Evolutionary conservation across 2,888 invertebrate species (phyloP).

Genomic region (Stenichneumon culpator): DNA sequence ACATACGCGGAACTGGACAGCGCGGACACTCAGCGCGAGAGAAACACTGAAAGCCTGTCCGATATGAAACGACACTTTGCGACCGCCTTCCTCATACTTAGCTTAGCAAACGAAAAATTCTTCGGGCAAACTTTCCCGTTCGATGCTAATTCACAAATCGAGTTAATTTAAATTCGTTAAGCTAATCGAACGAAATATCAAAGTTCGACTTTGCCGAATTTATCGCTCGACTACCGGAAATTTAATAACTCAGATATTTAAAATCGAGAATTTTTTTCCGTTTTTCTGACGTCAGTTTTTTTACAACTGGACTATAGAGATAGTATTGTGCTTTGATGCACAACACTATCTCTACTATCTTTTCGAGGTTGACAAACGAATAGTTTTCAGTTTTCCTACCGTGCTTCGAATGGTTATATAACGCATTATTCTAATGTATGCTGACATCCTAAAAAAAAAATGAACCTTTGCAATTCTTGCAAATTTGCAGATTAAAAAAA

Average conservation of each 20-base stretch:
- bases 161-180: not conserved
- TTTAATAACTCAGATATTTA: not conserved
- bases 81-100: slow-evolving; percentile 4
- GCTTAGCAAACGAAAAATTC: not conserved
- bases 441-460: too few species aligned
- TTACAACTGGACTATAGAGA: too few species aligned
- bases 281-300: too few species aligned
- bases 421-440: too few species aligned
- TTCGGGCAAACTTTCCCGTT: not conserved
- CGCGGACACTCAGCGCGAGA: not conserved
- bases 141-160: not conserved
- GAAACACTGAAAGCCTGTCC: slow-evolving; percentile 10
- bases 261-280: not conserved
- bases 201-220: not conserved
- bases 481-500: too few species aligned
- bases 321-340: too few species aligned
- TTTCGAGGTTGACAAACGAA: too few species aligned
- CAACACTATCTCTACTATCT: too few species aligned
- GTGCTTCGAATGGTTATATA: too few species aligned
- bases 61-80: slow-evolving; percentile 21
- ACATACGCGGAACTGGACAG: slow-evolving; percentile 18
- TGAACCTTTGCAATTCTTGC: too few species aligned
- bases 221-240: not conserved
- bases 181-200: not conserved
- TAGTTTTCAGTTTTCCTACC: too few species aligned